Evolutionary conservation across 2,797 vertebrate genomes (phyloP).

Genomic region (Sebastes oblongus): DNA sequence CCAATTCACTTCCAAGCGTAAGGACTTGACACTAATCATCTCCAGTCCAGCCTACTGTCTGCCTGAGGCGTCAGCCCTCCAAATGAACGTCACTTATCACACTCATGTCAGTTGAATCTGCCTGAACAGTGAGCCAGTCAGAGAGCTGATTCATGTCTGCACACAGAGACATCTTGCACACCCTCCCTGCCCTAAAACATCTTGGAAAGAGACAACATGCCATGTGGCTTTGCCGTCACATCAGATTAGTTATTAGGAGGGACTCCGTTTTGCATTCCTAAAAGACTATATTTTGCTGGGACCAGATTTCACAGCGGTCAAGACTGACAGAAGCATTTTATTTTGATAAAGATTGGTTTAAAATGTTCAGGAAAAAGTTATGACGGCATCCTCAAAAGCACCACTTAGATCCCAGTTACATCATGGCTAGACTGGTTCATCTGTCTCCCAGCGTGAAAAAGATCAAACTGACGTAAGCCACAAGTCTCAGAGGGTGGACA

Average conservation of each 20-base stretch:
- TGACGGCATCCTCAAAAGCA: neutral
- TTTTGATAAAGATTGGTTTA: neutral
- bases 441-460: slow-evolving; percentile 8
- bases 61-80: slow-evolving; percentile 3
- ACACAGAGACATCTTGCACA: slow-evolving; percentile 2
- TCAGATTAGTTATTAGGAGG: slow-evolving; percentile 19
- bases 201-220: slow-evolving; percentile 29
- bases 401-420: neutral
- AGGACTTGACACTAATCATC: slow-evolving; percentile 24
- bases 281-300: slow-evolving; percentile 8
- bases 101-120: slow-evolving; percentile 18
- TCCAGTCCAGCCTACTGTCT: slow-evolving; percentile 10
- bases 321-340: slow-evolving; percentile 2
- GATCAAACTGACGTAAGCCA: slow-evolving; percentile 19
- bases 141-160: slow-evolving; percentile 39
- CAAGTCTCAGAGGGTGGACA: neutral
- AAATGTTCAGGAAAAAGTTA: slow-evolving; percentile 13
- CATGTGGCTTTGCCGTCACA: slow-evolving; percentile 30
- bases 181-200: slow-evolving; percentile 17
- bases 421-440: slow-evolving; percentile 3
- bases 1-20: neutral
- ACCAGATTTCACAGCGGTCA: neutral
- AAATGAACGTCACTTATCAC: slow-evolving; percentile 32
- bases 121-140: slow-evolving; percentile 12
- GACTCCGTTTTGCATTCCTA: slow-evolving; percentile 12